phyloP scores from a whole-genome alignment of 2,113 vertebrate species.

The Pelecanoides urinatrix region DNA sequence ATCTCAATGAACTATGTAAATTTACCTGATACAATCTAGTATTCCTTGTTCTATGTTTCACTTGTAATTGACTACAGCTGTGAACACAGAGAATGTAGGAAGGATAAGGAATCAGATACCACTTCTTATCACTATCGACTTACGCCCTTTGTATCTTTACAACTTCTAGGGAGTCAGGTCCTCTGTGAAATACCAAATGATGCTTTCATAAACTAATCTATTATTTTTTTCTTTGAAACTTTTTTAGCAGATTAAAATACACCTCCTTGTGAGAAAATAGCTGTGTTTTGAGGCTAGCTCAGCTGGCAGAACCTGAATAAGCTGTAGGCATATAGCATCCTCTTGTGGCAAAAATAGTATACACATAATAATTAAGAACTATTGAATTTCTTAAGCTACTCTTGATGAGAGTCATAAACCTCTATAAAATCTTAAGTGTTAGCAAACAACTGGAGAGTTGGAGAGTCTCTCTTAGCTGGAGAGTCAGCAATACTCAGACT shows the following conservation, averaged over 20 bases:
- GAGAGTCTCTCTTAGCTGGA: neutral
- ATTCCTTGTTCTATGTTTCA: neutral
- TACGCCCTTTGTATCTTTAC: neutral
- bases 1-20: too few relatives aligned
- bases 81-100: neutral
- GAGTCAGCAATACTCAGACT: neutral
- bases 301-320: neutral
- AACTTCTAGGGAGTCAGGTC: neutral
- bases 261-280: neutral
- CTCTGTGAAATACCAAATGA: neutral
- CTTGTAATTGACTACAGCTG: neutral
- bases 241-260: neutral
- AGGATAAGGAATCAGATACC: neutral
- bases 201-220: neutral
- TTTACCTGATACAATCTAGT: too few relatives aligned
- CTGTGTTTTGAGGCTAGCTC: neutral
- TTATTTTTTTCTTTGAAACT: neutral
- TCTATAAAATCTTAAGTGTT: neutral
- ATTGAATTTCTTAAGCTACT: neutral
- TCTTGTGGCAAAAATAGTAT: slow-evolving; percentile 34
- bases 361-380: neutral
- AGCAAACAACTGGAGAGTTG: neutral
- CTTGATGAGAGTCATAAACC: neutral
- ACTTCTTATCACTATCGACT: neutral
- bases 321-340: neutral